Evolutionary conservation across 2,888 invertebrate genomes (phyloP).

Genomic region (Lepidocyrtoides sp.): DNA sequence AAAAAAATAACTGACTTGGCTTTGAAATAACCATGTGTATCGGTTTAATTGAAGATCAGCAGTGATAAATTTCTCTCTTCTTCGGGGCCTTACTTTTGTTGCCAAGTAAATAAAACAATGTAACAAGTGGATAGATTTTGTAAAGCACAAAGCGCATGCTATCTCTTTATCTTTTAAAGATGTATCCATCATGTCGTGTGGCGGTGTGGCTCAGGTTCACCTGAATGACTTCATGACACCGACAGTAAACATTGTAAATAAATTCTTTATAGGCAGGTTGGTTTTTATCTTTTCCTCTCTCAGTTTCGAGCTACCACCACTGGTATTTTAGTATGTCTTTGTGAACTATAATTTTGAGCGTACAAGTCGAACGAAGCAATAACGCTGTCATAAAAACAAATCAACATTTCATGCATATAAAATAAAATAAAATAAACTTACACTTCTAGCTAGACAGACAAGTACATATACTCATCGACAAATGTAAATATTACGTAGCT

Average conservation of each 20-base stretch:
- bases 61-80: slow-evolving; percentile 20
- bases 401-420: slow-evolving; percentile 30
- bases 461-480: background rate
- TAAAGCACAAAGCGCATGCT: slow-evolving; percentile 9
- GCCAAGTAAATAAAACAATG: background rate
- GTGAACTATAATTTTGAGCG: slow-evolving; percentile 16
- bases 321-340: background rate
- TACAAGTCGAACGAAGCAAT: background rate
- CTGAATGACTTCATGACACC: slow-evolving; percentile 68
- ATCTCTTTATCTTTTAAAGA: slow-evolving; percentile 44
- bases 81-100: background rate
- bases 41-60: slow-evolving; percentile 27
- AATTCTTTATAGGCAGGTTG: slow-evolving; percentile 35
- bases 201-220: slow-evolving; percentile 67
- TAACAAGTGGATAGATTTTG: too few relatives aligned
- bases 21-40: slow-evolving; percentile 4
- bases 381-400: slow-evolving; percentile 25
- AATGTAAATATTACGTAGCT: background rate
- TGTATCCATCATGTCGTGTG: slow-evolving; percentile 66
- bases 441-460: background rate
- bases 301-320: background rate
- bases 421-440: background rate
- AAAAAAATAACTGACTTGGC: background rate
- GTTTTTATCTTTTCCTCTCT: slow-evolving; percentile 47
- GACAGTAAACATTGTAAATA: slow-evolving; percentile 52